Evolutionary conservation across 2,113 vertebrate species (phyloP).

Genomic region (Motacilla alba): DNA sequence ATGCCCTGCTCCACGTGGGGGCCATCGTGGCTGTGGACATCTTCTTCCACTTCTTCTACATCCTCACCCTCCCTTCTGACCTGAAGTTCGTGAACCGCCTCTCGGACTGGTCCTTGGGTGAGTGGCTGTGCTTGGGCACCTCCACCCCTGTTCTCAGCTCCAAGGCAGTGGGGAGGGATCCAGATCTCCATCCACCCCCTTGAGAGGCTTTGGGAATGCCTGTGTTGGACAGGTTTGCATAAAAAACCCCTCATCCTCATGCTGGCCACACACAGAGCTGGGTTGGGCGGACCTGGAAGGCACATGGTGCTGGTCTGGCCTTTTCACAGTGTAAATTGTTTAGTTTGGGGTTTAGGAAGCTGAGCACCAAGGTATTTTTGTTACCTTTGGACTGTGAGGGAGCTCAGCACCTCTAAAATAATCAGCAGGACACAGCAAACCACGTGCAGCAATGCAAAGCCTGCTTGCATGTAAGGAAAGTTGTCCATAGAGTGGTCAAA

Average conservation of each 20-base stretch:
- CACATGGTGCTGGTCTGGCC: rapidly evolving
- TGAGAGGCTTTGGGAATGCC: neutral
- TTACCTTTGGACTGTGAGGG: neutral
- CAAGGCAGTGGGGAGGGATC: neutral
- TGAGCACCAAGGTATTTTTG: neutral
- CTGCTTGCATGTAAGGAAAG: neutral
- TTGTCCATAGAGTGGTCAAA: neutral
- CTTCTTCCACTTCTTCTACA: constrained; percentile 96
- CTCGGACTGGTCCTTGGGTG: constrained; percentile 91
- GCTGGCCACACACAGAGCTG: rapidly evolving
- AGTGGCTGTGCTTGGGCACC: neutral
- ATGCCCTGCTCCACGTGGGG: constrained; percentile 75
- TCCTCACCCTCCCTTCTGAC: constrained; percentile 89
- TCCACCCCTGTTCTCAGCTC: neutral
- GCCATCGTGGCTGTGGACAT: constrained; percentile 80
- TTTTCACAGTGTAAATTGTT: neutral
- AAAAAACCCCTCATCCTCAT: neutral
- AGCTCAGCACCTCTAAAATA: neutral
- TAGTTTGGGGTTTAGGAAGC: neutral
- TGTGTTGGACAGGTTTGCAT: neutral
- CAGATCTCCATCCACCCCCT: neutral
- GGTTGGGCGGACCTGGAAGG: neutral
- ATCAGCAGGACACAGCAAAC: neutral
- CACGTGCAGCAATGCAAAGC: neutral
- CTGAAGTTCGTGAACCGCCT: constrained; percentile 84